Evolutionary conservation across 2,113 vertebrate genomes (phyloP), one percentile per base, ranked within the genome.

Genomic region (Cairina moschata): DNA sequence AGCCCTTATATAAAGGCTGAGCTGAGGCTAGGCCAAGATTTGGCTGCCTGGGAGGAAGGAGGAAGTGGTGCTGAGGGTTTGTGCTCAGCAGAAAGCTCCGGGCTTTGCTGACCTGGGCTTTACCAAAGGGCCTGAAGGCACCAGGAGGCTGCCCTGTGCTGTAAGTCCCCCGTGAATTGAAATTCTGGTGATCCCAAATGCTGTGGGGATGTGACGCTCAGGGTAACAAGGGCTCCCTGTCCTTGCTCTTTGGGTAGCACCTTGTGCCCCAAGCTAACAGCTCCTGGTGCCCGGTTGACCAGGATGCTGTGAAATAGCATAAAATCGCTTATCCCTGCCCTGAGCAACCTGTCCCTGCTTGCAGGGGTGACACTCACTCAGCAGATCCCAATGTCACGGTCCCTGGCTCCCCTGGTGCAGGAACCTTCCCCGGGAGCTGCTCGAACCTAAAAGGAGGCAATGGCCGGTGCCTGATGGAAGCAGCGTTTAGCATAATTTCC

Each of bases 21-120:
- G 32, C 2, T 1, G 15, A 14, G 7, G 3, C 1, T 0, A 0
- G 4, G 8, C 0, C 0, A 5, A 12, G 48, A n/a, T 52, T 65
- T 72, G 34, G 21, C 3, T 38, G 25, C 15, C 31, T 17, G n/a
- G 3, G 0, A 8, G 31, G 38, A 73, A 11, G 8, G 7, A 56
- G 17, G 7, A 13, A n/a, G 73, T 20, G 38, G 25, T 6, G 26
- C 8, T 3, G 1, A 0, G 11, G 50, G 42, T 28, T 18, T 60
- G 38, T 3, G 46, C 20, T 75, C 42, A 17, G 73, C 32, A 62
- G 72, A 23, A 42, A n/a, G 76, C 17, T 50, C 2, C 23, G 59
- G 79, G 46, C 4, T 8, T 9, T 50, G 16, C 13, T 67, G 8
- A 20, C 17, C 11, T 28, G 11, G 52, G 32, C 2, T 56, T 59